Base-by-base conservation (phyloP, 2,888 invertebrate species). In the Drosophila gaucha region DNA sequence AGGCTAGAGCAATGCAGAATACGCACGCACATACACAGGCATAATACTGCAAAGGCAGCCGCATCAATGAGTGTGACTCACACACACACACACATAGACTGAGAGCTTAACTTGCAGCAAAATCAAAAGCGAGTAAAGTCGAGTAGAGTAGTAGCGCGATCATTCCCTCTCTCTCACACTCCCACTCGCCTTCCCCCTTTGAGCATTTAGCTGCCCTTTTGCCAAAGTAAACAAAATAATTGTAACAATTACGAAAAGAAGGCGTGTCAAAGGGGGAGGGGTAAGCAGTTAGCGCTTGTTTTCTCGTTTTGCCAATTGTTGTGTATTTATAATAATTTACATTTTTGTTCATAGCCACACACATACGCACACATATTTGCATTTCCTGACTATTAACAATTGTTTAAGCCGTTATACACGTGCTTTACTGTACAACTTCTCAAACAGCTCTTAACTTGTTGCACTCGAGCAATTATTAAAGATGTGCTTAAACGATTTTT, bases 171-270 rank as follows among this genome's bases (percentile, higher is more conserved):
- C 12, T 5, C 12, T 2, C 2, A 0, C n/a, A 8, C 46, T 36
- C 22, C 2, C 31, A 12, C 1, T 3, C 3, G 9, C n/a, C n/a
- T n/a, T n/a, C 10, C 14, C 2, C 39, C 22, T 10, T 4, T 12
- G 14, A 31, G 14, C 20, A n/a, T 20, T 50, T 56, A 14, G 24
- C 24, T 16, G 6, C 44, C 24, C 22, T n/a, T n/a, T 38, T 36
- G 36, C 6, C 39, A 63, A 33, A 47, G 65, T 75, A 65, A 78
- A 75, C 72, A 72, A 60, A 68, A 50, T 69, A 82, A 68, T 71
- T 73, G 56, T 49, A n/a, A 38, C 39, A 33, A 54, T 62, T 66
- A 44, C 30, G 12, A 33, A 26, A 6, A 22, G 10, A 9, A 28
- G 10, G n/a, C 26, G 35, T 18, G 51, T 8, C 38, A 38, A 20